These are phyloP conservation scores for Athetis lepigone DNA, from an alignment of 2,888 invertebrate genomes.

Conservation along the genomic window DNA sequence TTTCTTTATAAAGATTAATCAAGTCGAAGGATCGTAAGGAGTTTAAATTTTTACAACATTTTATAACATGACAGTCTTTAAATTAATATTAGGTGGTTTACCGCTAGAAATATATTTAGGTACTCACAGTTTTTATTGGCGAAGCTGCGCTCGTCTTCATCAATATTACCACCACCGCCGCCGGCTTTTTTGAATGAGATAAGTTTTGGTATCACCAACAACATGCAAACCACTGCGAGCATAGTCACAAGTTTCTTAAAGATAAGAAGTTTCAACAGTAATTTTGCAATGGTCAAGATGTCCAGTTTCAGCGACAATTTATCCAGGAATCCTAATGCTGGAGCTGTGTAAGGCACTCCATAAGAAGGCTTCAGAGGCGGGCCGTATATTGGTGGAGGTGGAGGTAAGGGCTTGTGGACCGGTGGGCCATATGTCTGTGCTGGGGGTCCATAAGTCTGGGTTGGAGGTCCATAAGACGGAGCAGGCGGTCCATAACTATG, in stretches of 20 bases:
- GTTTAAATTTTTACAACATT: background rate
- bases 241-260: conserved; percentile 96
- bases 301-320: conserved; percentile 93
- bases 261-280: conserved; percentile 93
- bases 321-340: conserved; percentile 90
- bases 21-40: background rate
- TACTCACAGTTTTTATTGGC: conserved; percentile 76
- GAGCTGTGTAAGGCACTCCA: conserved; percentile 90
- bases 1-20: conserved; percentile 5
- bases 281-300: conserved; percentile 93
- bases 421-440: conserved; percentile 81
- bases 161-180: conserved; percentile 64
- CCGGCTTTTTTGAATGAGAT: conserved; percentile 86
- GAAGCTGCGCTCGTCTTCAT: conserved; percentile 81
- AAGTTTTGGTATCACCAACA: conserved; percentile 94
- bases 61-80: background rate
- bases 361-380: conserved; percentile 86
- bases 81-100: background rate
- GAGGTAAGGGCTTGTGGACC: conserved; percentile 72
- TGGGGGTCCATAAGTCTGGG: conserved; percentile 85
- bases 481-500: conserved; percentile 80
- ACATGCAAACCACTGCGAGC: conserved; percentile 93
- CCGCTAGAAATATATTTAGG: background rate
- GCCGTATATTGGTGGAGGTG: conserved; percentile 81
- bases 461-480: conserved; percentile 83